phyloP scores from a whole-genome alignment of 2,113 vertebrate species.

The Archocentrus centrarchus region DNA sequence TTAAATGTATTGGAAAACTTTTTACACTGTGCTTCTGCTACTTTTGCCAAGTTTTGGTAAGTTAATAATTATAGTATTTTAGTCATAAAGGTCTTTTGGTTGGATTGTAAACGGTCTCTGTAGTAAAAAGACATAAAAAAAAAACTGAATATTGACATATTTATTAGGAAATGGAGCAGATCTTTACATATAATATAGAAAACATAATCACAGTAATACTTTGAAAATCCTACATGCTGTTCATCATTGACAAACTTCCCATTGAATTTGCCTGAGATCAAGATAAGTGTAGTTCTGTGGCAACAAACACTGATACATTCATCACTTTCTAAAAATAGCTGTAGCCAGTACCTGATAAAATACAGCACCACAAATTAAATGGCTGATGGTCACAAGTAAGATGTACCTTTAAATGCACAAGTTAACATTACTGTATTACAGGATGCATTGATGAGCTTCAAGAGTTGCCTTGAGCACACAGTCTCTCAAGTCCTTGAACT shows the following conservation, averaged over 20 bases:
- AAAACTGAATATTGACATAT: constrained; percentile 58
- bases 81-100: background rate
- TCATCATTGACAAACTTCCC: constrained; percentile 61
- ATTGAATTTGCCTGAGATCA: constrained; percentile 61
- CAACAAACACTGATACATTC: constrained; percentile 77
- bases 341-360: constrained; percentile 51
- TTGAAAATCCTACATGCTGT: constrained; percentile 75
- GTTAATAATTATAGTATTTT: background rate
- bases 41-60: background rate
- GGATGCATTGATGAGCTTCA: constrained; percentile 42
- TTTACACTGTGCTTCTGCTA: background rate
- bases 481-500: constrained; percentile 18
- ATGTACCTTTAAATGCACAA: constrained; percentile 34
- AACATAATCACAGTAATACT: constrained; percentile 72
- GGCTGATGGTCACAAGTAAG: constrained; percentile 57
- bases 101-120: background rate
- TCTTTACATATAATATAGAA: constrained; percentile 66
- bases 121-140: background rate
- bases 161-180: constrained; percentile 76
- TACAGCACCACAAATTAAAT: constrained; percentile 46
- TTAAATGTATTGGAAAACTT: background rate
- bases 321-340: constrained; percentile 48
- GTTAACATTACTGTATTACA: constrained; percentile 27
- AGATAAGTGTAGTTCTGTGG: constrained; percentile 62
- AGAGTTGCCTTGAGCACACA: constrained; percentile 68